Percentiles rank a stretch among this genome's conserved stretches.
phyloP scores from a whole-genome alignment of 2,113 vertebrate genomes.

The Riparia riparia region DNA sequence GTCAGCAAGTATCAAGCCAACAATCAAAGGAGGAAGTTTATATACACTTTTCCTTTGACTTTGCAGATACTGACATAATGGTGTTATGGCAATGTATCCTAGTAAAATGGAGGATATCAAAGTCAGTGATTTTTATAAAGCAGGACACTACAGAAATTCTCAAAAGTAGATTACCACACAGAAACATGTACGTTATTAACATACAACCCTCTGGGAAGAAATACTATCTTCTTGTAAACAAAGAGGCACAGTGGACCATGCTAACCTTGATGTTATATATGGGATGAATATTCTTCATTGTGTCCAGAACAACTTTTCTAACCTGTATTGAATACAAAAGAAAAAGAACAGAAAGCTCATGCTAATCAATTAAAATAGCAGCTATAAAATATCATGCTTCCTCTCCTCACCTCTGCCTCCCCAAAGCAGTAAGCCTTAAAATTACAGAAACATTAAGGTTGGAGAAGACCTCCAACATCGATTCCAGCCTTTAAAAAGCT shows the following conservation, averaged over 20 bases:
- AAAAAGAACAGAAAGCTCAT: background rate
- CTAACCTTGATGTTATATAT: slow-evolving; percentile 99
- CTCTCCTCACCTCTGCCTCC: fast-evolving
- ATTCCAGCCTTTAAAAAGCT: background rate
- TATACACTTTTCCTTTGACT: background rate
- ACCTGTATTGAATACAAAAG: slow-evolving; percentile 79
- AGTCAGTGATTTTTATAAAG: background rate
- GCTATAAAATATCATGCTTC: background rate
- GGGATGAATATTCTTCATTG: slow-evolving; percentile 98
- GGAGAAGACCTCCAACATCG: background rate
- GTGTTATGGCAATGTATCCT: background rate
- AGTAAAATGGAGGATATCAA: background rate
- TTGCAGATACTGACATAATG: background rate
- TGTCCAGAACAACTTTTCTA: slow-evolving; percentile 95
- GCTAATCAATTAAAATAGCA: background rate
- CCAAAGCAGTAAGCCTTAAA: background rate
- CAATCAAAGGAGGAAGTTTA: background rate
- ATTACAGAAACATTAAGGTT: background rate
- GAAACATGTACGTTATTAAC: background rate
- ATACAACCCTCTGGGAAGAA: background rate
- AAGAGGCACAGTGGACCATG: background rate
- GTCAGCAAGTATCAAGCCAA: background rate
- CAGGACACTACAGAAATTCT: background rate
- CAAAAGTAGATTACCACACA: background rate
- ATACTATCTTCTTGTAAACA: background rate